A percentile compares a stretch with the other conserved stretches of the same genome.
Conservation (phyloP, 1,140 invertebrate genomes). For the Oncopeltus fasciatus region DNA sequence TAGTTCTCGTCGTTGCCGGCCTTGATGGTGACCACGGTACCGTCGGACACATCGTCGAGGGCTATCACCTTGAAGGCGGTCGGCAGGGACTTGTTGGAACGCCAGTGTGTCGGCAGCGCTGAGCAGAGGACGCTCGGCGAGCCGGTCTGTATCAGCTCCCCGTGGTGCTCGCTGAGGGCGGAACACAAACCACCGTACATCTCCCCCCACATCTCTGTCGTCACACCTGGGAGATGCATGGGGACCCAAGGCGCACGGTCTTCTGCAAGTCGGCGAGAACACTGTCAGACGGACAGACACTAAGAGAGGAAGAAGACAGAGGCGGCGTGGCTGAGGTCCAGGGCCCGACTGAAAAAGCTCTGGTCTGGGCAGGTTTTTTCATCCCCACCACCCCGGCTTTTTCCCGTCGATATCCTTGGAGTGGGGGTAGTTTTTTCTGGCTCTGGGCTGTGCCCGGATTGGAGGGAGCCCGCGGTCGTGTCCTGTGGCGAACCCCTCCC, state of each 20-base stretch:
- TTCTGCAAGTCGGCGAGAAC: not conserved
- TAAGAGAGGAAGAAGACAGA: not conserved
- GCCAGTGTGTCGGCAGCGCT: conserved; percentile 77
- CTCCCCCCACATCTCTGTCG: conserved; percentile 39
- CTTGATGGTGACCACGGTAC: conserved; percentile 79
- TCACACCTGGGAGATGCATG: conserved; percentile 40
- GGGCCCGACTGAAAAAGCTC: not conserved
- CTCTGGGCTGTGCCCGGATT: conserved; percentile 12
- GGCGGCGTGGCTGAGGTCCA: not conserved
- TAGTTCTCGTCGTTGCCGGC: conserved; percentile 95
- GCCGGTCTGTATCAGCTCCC: conserved; percentile 77
- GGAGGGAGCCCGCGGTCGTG: conserved; percentile 23
- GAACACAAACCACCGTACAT: conserved; percentile 50
- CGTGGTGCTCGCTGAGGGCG: conserved; percentile 69
- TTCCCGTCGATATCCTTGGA: not conserved
- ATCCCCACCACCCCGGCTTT: not conserved
- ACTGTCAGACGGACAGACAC: not conserved
- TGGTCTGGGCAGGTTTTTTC: conserved; percentile 13
- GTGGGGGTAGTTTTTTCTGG: conserved; percentile 20
- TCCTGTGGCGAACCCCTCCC: conserved; percentile 27
- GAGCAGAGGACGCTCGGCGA: conserved; percentile 86
- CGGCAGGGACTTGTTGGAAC: conserved; percentile 92
- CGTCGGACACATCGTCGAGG: conserved; percentile 79
- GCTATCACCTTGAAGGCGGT: conserved; percentile 84
- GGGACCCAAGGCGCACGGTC: not conserved